phyloP scores from a whole-genome alignment of 2,888 invertebrate species.

The Dicranocentrus wangi region DNA sequence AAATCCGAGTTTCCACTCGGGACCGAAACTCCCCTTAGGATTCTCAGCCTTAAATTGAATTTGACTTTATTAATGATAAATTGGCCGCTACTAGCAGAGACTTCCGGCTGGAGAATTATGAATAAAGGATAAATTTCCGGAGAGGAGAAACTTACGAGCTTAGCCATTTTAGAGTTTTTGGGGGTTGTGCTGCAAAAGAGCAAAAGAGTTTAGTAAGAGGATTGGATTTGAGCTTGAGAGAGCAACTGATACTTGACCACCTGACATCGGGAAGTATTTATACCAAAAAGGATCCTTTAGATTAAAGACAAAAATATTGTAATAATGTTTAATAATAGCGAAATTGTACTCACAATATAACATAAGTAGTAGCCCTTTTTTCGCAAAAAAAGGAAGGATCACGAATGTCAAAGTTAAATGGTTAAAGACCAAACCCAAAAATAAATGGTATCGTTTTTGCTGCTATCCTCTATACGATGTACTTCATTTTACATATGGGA shows the following conservation, averaged over 20 bases:
- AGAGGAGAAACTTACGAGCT: conserved; percentile 49
- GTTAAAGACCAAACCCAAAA: conserved; percentile 43
- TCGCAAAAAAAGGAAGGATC: too few species aligned
- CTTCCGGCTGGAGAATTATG: conserved; percentile 18
- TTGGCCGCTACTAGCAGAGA: background rate
- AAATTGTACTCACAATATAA: too few species aligned
- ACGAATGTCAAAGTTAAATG: background rate
- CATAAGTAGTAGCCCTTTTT: too few species aligned
- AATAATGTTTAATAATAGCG: background rate
- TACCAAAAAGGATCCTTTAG: conserved; percentile 22
- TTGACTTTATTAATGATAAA: conserved; percentile 35
- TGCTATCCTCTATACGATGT: too few species aligned
- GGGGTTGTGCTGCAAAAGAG: conserved; percentile 5
- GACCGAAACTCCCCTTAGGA: background rate
- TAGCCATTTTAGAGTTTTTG: conserved; percentile 40
- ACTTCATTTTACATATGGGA: too few species aligned
- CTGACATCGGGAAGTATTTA: conserved; percentile 29
- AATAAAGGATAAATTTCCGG: conserved; percentile 7
- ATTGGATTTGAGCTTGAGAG: conserved; percentile 24
- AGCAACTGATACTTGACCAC: conserved; percentile 34
- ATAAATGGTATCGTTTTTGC: too few species aligned
- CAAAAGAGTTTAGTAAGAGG: conserved; percentile 18
- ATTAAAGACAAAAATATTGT: background rate
- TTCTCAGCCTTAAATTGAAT: background rate
- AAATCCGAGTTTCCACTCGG: too few species aligned